phyloP scores from a whole-genome alignment of 2,888 invertebrate species.

The Agelastica alni region DNA sequence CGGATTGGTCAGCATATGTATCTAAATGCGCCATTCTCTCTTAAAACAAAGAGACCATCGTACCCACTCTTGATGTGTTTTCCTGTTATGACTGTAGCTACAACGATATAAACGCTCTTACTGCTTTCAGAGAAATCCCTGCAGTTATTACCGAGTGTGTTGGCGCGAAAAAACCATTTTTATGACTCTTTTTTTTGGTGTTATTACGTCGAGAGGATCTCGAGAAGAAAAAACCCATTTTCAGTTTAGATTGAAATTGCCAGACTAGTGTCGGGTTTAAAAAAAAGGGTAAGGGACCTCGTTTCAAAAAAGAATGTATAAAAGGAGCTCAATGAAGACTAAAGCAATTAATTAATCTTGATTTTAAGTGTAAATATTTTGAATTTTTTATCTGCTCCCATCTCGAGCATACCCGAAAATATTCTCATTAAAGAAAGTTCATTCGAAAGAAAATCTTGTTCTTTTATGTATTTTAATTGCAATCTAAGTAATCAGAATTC shows the following conservation, averaged over 20 bases:
- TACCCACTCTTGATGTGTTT: neutral
- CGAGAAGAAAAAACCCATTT: neutral
- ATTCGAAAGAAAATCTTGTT: no score
- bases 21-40: neutral
- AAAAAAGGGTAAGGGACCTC: neutral
- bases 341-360: neutral
- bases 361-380: neutral
- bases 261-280: neutral
- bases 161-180: constrained; percentile 4
- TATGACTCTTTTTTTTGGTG: constrained; percentile 16
- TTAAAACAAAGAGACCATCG: neutral
- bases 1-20: neutral
- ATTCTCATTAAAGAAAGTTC: no score
- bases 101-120: neutral
- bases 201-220: constrained; percentile 10
- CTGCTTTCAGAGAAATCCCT: neutral
- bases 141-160: neutral
- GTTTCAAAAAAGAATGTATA: neutral
- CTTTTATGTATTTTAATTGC: no score
- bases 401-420: no score
- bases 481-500: no score
- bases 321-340: neutral
- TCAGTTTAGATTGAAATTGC: neutral
- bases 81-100: neutral
- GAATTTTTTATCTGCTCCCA: no score